phyloP scores from a whole-genome alignment of 2,113 vertebrate species.

The Apodemus speciosus region DNA sequence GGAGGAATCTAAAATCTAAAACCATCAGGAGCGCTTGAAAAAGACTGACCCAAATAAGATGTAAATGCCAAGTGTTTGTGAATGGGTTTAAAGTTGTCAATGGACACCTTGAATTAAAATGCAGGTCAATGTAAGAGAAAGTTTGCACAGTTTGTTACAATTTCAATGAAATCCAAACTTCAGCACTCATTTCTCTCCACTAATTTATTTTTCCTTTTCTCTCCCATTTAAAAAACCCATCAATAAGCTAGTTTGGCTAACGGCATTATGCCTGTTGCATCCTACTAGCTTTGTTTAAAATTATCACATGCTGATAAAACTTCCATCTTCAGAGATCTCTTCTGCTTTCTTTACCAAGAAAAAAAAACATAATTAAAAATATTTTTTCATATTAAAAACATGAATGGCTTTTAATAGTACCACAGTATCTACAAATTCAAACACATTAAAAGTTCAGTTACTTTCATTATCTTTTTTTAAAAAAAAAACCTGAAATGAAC shows the following conservation, averaged over 20 bases:
- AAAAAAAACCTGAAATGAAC: too few relatives aligned
- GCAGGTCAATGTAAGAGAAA: constrained; percentile 5
- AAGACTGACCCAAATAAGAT: constrained; percentile 51
- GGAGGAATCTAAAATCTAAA: constrained; percentile 49
- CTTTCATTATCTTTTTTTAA: too few relatives aligned
- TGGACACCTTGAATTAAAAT: constrained; percentile 62
- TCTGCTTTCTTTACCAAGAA: constrained; percentile 22
- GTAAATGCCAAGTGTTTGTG: not conserved
- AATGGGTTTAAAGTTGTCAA: not conserved
- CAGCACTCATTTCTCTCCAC: not conserved
- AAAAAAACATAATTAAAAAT: constrained; percentile 38
- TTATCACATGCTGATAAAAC: not conserved
- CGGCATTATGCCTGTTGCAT: not conserved
- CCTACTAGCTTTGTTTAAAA: constrained; percentile 23
- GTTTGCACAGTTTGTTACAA: not conserved
- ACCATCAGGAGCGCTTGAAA: constrained; percentile 50
- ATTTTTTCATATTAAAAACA: too few relatives aligned
- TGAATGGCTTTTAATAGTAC: too few relatives aligned
- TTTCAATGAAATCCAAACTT: not conserved
- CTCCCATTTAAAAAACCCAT: not conserved
- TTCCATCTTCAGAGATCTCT: not conserved
- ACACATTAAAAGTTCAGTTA: too few relatives aligned
- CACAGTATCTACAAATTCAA: too few relatives aligned
- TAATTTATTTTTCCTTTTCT: not conserved
- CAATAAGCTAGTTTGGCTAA: not conserved